These are phyloP conservation scores for Parazoanthus darwini DNA, from an alignment of 92 coral and sea anemone genomes.

Conservation along the genomic window DNA sequence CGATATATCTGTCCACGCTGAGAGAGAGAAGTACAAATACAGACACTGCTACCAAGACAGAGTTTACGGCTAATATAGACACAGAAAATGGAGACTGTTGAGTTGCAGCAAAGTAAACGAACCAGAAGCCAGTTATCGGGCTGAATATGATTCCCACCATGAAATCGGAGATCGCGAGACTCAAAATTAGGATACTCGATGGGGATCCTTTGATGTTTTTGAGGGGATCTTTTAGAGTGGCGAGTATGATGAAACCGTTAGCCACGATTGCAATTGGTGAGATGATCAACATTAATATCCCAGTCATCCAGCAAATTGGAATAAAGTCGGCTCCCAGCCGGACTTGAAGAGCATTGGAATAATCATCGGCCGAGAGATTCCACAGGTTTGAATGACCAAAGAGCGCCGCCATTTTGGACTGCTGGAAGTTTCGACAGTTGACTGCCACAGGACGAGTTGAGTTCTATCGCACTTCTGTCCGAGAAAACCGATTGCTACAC, in stretches of 20 bases:
- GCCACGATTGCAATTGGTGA: conserved; percentile 17
- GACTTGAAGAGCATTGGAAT: conserved; percentile 21
- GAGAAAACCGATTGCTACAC: too few species aligned
- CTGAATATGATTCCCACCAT: conserved; percentile 26
- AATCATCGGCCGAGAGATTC: conserved; percentile 39
- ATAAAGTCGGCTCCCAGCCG: conserved; percentile 26
- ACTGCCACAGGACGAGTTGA: neutral
- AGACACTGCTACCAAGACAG: conserved; percentile 30
- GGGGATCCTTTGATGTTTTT: conserved; percentile 22
- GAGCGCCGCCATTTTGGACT: conserved; percentile 36
- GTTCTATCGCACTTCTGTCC: too few species aligned
- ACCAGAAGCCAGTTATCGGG: conserved; percentile 36
- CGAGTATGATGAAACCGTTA: conserved; percentile 35
- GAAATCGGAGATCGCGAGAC: conserved; percentile 28
- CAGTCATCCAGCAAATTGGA: conserved; percentile 27
- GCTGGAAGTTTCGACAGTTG: neutral
- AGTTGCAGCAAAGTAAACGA: conserved; percentile 20
- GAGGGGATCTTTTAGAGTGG: conserved; percentile 16
- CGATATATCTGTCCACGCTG: conserved; percentile 33
- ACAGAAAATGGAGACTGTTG: conserved; percentile 28
- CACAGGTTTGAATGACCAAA: conserved; percentile 16
- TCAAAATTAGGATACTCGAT: conserved; percentile 25
- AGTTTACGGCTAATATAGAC: conserved; percentile 31
- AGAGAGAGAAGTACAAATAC: conserved; percentile 18
- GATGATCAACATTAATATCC: conserved; percentile 19